A percentile compares a stretch with the other conserved stretches of the same genome.
These are phyloP conservation scores for Montipora capitata DNA, from an alignment of 92 coral and sea anemone genomes.

Conservation along the genomic window DNA sequence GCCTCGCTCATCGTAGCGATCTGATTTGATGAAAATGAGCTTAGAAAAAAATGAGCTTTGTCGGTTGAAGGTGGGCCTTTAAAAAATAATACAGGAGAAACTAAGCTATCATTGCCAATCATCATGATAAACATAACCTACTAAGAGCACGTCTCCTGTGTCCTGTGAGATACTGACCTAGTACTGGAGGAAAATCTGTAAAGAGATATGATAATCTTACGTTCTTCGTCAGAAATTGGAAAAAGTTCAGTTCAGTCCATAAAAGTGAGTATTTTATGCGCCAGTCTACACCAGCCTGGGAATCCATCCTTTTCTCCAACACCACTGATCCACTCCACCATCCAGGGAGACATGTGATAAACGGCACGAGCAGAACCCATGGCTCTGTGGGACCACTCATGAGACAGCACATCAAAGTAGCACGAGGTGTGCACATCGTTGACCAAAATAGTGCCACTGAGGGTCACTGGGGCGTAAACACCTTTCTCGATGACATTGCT, in stretches of 20 bases:
- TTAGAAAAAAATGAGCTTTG: too few species aligned
- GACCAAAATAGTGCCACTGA: conserved; percentile 60
- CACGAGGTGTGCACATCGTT: conserved; percentile 65
- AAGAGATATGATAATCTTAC: too few species aligned
- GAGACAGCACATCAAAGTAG: conserved; percentile 70
- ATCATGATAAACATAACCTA: too few species aligned
- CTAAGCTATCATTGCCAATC: too few species aligned
- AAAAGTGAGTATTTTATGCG: conserved; percentile 31
- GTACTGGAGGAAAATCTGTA: too few species aligned
- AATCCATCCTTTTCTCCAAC: conserved; percentile 53
- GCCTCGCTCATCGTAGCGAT: too few species aligned
- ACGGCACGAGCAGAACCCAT: conserved; percentile 49
- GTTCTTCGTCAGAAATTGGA: too few species aligned
- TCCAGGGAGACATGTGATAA: conserved; percentile 45
- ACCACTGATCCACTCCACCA: conserved; percentile 44
- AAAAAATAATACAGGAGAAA: too few species aligned
- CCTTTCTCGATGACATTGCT: conserved; percentile 45
- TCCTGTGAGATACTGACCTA: too few species aligned
- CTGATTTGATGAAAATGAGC: too few species aligned
- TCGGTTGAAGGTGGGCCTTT: too few species aligned
- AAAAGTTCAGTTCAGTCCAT: neutral
- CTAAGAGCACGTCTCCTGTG: too few species aligned
- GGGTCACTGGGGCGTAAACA: conserved; percentile 62
- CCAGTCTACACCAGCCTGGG: conserved; percentile 69
- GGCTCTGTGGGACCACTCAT: conserved; percentile 50